A percentile compares a stretch with the other conserved stretches of the same genome.
phyloP scores from a whole-genome alignment of 2,888 invertebrate genomes.

The Branchellion lobata region DNA sequence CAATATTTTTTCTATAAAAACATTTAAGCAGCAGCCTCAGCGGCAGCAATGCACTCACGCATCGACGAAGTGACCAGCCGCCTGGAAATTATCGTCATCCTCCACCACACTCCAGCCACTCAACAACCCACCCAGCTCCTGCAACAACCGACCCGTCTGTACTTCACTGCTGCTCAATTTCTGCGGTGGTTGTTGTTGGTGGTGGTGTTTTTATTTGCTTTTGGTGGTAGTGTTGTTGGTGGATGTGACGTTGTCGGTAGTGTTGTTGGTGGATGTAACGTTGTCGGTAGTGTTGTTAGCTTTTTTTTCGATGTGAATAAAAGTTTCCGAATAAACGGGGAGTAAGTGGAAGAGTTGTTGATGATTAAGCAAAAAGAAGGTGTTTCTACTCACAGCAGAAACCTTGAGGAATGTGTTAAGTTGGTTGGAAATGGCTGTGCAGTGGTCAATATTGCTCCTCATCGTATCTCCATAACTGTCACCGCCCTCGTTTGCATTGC shows the following conservation, averaged over 20 bases:
- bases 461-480: not conserved
- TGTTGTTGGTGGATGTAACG: no score
- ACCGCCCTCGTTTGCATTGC: no score
- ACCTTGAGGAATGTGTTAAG: not conserved
- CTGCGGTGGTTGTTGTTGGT: not conserved
- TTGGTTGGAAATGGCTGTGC: not conserved
- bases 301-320: no score
- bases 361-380: not conserved
- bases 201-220: not conserved
- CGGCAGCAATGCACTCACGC: not conserved
- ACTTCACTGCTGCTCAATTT: not conserved
- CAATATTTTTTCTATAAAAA: no score
- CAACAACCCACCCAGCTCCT: constrained; percentile 4
- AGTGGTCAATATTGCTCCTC: not conserved
- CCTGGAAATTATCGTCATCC: not conserved
- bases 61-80: constrained; percentile 1
- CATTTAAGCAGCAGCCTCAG: no score
- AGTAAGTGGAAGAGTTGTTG: no score
- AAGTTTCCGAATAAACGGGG: no score
- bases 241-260: no score
- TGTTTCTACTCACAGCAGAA: not conserved
- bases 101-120: not conserved
- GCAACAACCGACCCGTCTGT: not conserved
- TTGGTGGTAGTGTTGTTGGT: no score
- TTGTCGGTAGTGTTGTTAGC: no score